A percentile compares a stretch with the other conserved stretches of the same genome.
phyloP scores from a whole-genome alignment of 64 coral and sea anemone species.

The Astreopora myriophthalma region DNA sequence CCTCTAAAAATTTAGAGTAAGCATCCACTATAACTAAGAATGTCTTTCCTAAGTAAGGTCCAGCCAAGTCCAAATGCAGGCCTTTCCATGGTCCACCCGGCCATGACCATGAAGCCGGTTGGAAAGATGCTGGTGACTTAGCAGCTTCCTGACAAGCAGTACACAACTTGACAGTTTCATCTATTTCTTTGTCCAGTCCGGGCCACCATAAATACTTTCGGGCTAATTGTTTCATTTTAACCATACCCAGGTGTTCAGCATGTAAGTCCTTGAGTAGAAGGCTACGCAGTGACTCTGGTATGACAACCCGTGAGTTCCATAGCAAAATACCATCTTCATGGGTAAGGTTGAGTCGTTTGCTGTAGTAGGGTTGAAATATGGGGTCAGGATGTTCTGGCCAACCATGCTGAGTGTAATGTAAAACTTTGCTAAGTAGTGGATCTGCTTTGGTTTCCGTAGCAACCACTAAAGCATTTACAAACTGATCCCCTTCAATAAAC shows the following conservation, averaged over 20 bases:
- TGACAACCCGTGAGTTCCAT: conserved; percentile 40
- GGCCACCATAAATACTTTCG: conserved; percentile 28
- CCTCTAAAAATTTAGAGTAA: conserved; percentile 45
- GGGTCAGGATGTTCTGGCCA: conserved; percentile 27
- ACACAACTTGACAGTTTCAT: conserved; percentile 14
- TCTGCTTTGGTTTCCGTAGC: conserved; percentile 48
- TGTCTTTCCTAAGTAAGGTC: conserved; percentile 39
- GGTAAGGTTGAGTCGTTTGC: conserved; percentile 28
- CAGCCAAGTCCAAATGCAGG: conserved; percentile 58
- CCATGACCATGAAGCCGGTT: conserved; percentile 40
- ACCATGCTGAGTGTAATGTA: conserved; percentile 33
- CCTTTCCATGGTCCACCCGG: conserved; percentile 49
- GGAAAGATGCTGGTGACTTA: conserved; percentile 17
- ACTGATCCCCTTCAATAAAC: conserved; percentile 41
- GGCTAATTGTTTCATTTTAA: conserved; percentile 33
- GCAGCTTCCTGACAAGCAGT: conserved; percentile 24
- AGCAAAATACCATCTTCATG: conserved; percentile 30
- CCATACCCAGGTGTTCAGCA: conserved; percentile 45
- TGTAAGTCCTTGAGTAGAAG: conserved; percentile 22
- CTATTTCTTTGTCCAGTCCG: conserved; percentile 4
- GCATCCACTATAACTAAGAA: conserved; percentile 61
- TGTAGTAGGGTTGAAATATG: conserved; percentile 10
- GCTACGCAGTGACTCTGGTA: not conserved
- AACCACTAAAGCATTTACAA: not conserved
- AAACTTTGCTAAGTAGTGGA: conserved; percentile 37